phyloP scores from a whole-genome alignment of 2,888 invertebrate genomes.

The Tipula unca region DNA sequence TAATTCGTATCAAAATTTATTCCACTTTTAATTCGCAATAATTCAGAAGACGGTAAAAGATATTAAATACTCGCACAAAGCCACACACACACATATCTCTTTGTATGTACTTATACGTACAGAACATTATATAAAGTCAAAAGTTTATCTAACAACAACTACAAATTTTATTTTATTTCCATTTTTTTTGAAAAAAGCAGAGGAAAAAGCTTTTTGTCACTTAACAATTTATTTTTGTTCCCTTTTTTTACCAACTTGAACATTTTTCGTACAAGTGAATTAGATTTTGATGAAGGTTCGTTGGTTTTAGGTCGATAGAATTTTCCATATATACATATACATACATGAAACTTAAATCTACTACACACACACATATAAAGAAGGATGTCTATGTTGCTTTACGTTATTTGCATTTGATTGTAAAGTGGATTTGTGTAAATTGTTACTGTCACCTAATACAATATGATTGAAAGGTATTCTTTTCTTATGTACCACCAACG shows the following conservation, averaged over 20 bases:
- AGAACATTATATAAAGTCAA: neutral
- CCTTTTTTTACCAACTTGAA: neutral
- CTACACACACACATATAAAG: neutral
- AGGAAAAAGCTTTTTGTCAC: neutral
- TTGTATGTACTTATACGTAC: neutral
- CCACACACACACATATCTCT: neutral
- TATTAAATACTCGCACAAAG: neutral
- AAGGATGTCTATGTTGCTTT: neutral
- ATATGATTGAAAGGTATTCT: neutral
- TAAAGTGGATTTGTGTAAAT: neutral
- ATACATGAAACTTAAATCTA: neutral
- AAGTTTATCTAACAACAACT: neutral
- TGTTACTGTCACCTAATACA: neutral
- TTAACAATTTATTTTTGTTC: neutral
- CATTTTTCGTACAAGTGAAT: neutral
- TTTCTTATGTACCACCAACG: neutral
- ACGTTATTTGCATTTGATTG: neutral
- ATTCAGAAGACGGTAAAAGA: neutral
- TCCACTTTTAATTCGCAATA: neutral
- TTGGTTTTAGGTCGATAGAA: neutral
- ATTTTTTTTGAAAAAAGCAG: neutral
- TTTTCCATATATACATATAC: neutral
- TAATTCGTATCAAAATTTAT: neutral
- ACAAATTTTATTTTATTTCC: neutral
- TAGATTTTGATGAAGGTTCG: neutral